Percentiles rank a stretch among this genome's conserved stretches.
These are phyloP conservation scores for Drosophila basisetae DNA, from an alignment of 2,888 invertebrate genomes.

Conservation along the genomic window DNA sequence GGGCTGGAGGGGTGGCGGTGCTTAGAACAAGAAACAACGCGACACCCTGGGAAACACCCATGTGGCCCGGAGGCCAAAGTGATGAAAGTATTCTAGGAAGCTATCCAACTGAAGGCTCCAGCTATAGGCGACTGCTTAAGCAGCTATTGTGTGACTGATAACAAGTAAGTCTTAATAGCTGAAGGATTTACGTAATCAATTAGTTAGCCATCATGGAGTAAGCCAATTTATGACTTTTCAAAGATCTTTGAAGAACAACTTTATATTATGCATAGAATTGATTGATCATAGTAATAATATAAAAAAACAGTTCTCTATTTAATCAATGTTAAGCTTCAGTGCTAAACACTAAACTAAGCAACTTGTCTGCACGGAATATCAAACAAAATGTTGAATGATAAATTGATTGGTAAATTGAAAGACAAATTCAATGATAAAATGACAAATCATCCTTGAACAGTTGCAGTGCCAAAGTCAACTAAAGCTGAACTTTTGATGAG, in stretches of 20 bases:
- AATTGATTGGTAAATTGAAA: conserved; percentile 23
- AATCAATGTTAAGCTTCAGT: background rate
- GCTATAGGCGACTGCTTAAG: conserved; percentile 39
- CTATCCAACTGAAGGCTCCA: conserved; percentile 17
- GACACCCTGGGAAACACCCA: conserved; percentile 53
- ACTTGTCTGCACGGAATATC: background rate
- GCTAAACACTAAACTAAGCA: background rate
- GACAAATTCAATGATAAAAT: conserved; percentile 32
- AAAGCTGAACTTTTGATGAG: conserved; percentile 43
- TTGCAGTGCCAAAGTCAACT: conserved; percentile 29
- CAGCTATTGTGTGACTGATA: conserved; percentile 21
- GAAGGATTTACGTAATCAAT: background rate
- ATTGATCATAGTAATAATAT: background rate
- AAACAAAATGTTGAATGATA: conserved; percentile 10
- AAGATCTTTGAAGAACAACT: background rate
- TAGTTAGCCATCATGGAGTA: background rate
- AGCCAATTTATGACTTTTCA: background rate
- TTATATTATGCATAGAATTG: background rate
- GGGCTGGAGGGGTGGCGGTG: background rate
- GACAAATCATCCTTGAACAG: conserved; percentile 23
- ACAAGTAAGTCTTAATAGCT: background rate
- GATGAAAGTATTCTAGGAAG: conserved; percentile 60
- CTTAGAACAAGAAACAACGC: conserved; percentile 26
- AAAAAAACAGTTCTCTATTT: background rate
- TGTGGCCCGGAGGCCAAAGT: conserved; percentile 51